phyloP scores from a whole-genome alignment of 2,888 invertebrate genomes.

The Zhuqinia jingwanae region DNA sequence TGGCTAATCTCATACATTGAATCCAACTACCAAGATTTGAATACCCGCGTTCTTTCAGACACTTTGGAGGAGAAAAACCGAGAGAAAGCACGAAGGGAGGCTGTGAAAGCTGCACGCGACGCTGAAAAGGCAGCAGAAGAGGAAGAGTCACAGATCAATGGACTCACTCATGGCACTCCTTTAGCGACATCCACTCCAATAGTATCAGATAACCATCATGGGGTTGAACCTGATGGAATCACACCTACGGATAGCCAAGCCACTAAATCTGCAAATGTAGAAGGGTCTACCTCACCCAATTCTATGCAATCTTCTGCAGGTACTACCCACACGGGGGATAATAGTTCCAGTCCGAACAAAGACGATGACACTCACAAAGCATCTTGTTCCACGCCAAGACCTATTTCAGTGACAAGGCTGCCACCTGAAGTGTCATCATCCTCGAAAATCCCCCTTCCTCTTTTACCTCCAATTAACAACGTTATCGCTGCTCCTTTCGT shows the following conservation, averaged over 20 bases:
- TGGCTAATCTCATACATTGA: conserved; percentile 88
- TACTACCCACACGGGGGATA: conserved; percentile 1
- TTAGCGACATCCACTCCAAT: neutral
- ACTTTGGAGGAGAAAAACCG: conserved; percentile 82
- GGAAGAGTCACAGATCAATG: neutral
- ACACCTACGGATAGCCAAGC: neutral
- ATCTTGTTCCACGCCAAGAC: neutral
- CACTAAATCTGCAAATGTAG: neutral
- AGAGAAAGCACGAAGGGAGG: conserved; percentile 81
- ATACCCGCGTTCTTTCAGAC: conserved; percentile 85
- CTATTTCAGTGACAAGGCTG: conserved; percentile 39
- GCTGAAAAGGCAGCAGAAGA: conserved; percentile 15
- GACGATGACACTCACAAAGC: neutral
- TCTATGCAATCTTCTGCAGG: conserved; percentile 1
- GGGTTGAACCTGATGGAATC: neutral
- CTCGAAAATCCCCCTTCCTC: conserved; percentile 13
- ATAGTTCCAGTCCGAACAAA: neutral
- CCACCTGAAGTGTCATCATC: neutral
- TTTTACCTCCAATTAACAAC: neutral
- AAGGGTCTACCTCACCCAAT: neutral
- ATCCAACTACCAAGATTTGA: conserved; percentile 85
- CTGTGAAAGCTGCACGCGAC: conserved; percentile 43
- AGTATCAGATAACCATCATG: neutral
- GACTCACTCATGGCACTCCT: neutral
- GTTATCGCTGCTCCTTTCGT: conserved; percentile 33